Percentiles rank a stretch among this genome's conserved stretches.
phyloP scores from a whole-genome alignment of 1,140 invertebrate species.

The Drosophila ohnishii region DNA sequence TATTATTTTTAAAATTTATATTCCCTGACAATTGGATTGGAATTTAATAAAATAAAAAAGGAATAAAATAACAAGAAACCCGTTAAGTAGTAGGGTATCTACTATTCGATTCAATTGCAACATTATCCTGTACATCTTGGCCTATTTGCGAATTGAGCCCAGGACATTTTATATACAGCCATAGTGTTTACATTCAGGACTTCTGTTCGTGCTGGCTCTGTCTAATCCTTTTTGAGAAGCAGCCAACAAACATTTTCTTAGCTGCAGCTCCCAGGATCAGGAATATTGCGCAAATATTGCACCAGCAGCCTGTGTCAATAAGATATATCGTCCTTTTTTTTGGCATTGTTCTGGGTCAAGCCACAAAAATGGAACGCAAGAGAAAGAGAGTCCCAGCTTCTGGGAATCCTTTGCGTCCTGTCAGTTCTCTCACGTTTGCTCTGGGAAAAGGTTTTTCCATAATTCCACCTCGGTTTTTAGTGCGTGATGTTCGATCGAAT shows the following conservation, averaged over 20 bases:
- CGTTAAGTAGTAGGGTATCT: too few relatives aligned
- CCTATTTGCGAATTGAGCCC: slow-evolving; percentile 28
- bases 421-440: slow-evolving; percentile 60
- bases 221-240: slow-evolving; percentile 67
- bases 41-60: too few relatives aligned
- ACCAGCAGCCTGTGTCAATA: slow-evolving; percentile 47
- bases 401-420: slow-evolving; percentile 52
- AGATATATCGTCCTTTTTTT: slow-evolving; percentile 41
- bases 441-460: slow-evolving; percentile 46
- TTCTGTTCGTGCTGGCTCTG: slow-evolving; percentile 23
- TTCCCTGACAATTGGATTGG: too few relatives aligned
- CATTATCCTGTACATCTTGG: slow-evolving; percentile 2
- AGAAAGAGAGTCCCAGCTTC: slow-evolving; percentile 48
- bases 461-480: background rate
- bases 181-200: slow-evolving; percentile 49
- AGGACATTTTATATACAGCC: background rate
- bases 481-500: slow-evolving; percentile 71
- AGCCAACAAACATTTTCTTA: slow-evolving; percentile 75
- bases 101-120: background rate
- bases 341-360: slow-evolving; percentile 48
- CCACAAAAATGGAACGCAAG: slow-evolving; percentile 70
- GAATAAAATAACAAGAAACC: too few relatives aligned
- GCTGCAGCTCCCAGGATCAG: slow-evolving; percentile 59
- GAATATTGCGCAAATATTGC: slow-evolving; percentile 76
- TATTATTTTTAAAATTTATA: too few relatives aligned